Conservation (phyloP, 2,113 vertebrate species). For the Amblyopsis rosae region DNA sequence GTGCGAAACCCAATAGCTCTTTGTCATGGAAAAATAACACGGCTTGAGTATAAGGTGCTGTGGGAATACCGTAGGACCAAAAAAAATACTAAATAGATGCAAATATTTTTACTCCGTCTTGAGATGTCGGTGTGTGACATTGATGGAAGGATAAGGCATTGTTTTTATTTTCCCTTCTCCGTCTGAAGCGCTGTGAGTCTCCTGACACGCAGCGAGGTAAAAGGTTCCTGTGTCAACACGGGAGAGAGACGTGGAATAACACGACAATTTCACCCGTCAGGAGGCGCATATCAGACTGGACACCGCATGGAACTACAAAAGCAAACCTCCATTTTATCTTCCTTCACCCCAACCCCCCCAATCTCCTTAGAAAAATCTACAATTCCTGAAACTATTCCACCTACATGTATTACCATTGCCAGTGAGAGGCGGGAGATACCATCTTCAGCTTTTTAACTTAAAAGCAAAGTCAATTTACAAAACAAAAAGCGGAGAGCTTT, state of each 20-base stretch:
- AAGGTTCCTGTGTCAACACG: conserved; percentile 75
- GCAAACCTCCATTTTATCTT: conserved; percentile 37
- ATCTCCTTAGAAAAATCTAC: conserved; percentile 10
- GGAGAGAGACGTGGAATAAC: conserved; percentile 65
- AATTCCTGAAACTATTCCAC: conserved; percentile 58
- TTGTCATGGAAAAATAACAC: conserved; percentile 52
- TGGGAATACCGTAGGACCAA: conserved; percentile 33
- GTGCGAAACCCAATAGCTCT: conserved; percentile 58
- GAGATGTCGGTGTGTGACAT: conserved; percentile 64
- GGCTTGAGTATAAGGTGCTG: conserved; percentile 48
- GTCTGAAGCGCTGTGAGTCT: conserved; percentile 43
- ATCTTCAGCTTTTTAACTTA: conserved; percentile 80
- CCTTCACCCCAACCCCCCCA: conserved; percentile 8
- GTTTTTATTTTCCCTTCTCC: background rate
- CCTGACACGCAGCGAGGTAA: conserved; percentile 58
- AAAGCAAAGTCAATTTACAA: conserved; percentile 84
- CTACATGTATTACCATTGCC: conserved; percentile 65
- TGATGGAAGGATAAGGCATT: conserved; percentile 62
- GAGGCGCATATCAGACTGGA: conserved; percentile 66
- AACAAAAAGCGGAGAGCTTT: conserved; percentile 81
- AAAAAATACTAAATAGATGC: conserved; percentile 43
- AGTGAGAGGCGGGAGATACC: conserved; percentile 68
- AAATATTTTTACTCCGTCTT: conserved; percentile 63
- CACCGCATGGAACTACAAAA: conserved; percentile 66
- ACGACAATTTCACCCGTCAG: conserved; percentile 64